Base-by-base conservation (phyloP, 2,888 invertebrate genomes). In the Hybos culiciformis region DNA sequence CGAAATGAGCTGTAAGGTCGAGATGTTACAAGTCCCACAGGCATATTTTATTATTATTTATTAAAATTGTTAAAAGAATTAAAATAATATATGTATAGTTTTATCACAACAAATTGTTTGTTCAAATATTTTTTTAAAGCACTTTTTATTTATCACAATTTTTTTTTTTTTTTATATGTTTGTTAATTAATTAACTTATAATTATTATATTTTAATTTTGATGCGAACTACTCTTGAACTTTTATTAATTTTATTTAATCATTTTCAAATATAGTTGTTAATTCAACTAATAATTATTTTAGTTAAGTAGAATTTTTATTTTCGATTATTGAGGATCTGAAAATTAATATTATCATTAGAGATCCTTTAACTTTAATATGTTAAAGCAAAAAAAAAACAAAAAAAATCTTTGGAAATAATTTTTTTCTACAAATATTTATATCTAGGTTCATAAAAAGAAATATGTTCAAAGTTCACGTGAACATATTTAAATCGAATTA, bases 1-100 rank as follows among this genome's bases (percentile, higher is more conserved):
- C 66, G 58, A 51, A 66, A 66, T 31, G 66, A 65, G 55, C 66
- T 66, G 39, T 66, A 65, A 34, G 66, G 66, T 52, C 65, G 59
- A 49, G 58, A 56, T 52, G 53, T 54, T 50, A 60, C 58, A 50
- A 63, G 63, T 53, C 63, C 61, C 52, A 61, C 58, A 48, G 64
- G 63, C 64, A 65, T 65, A 59, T 59, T 62, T 51, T 36, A 26
- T 34, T 37, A 34, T 43, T 48, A 3, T 21, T 34, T 38, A 24
- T 18, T 26, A 17, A 38, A 3, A 24, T 32, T 17, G 18, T 39
- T 39, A 23, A 20, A 12, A 18, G n/a, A n/a, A n/a, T n/a, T n/a
- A n/a, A n/a, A n/a, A n/a, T n/a, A n/a, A n/a, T n/a, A n/a, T n/a
- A n/a, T n/a, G 48, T 48, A 46, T 53, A 47, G 40, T 39, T 34